These are phyloP conservation scores for Grus americana DNA, from an alignment of 2,113 vertebrate species.

Conservation along the genomic window DNA sequence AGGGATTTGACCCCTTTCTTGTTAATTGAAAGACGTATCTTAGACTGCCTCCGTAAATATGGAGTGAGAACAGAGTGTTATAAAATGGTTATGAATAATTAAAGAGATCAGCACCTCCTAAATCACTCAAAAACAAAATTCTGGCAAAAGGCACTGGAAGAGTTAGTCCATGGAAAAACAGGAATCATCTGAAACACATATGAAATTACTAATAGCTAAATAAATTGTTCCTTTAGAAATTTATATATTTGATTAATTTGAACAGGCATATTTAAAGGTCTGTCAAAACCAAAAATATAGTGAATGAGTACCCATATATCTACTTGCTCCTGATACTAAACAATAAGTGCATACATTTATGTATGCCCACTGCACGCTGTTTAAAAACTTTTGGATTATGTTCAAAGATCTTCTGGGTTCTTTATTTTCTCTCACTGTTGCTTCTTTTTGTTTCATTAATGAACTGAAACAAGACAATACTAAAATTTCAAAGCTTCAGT, in stretches of 20 bases:
- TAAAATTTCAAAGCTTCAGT: not conserved
- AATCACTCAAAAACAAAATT: not conserved
- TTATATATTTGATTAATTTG: not conserved
- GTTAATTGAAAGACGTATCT: not conserved
- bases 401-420: not conserved
- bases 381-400: not conserved
- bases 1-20: not conserved
- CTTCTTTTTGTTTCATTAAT: not conserved
- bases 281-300: not conserved
- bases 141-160: not conserved
- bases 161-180: not conserved
- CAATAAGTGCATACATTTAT: not conserved
- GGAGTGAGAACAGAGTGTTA: not conserved
- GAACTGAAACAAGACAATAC: not conserved
- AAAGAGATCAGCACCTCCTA: not conserved
- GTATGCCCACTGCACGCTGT: not conserved
- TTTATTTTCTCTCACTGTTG: not conserved
- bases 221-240: not conserved
- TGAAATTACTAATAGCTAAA: not conserved
- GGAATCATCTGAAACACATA: not conserved
- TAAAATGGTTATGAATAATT: not conserved
- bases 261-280: not conserved
- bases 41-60: not conserved
- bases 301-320: not conserved
- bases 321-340: not conserved